Conservation (phyloP, 2,113 vertebrate species). For the Grammatotria lemairii region DNA sequence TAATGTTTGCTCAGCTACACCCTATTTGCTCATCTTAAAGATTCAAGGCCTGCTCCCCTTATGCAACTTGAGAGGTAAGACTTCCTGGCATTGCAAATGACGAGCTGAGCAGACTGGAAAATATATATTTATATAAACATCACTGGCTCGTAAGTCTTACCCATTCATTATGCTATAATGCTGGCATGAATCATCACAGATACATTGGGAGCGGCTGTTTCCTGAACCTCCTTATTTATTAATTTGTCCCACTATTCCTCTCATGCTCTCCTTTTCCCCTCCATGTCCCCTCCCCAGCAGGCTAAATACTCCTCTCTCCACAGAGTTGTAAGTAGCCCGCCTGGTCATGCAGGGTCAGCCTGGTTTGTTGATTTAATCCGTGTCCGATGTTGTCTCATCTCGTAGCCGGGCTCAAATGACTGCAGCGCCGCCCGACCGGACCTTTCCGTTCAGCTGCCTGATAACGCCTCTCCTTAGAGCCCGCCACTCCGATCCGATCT, state of each 20-base stretch:
- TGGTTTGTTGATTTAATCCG: conserved; percentile 64
- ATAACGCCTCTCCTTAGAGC: conserved; percentile 40
- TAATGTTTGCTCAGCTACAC: not conserved
- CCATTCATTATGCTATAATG: not conserved
- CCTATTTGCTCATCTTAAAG: not conserved
- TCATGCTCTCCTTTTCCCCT: not conserved
- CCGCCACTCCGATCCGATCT: conserved; percentile 35
- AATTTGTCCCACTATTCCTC: not conserved
- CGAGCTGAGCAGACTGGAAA: not conserved
- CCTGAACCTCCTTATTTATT: not conserved
- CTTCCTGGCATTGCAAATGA: not conserved
- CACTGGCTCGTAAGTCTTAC: not conserved
- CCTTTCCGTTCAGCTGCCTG: conserved; percentile 28
- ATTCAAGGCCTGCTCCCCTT: not conserved
- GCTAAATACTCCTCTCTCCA: conserved; percentile 17
- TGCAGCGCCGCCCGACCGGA: not conserved
- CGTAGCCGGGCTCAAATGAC: conserved; percentile 40
- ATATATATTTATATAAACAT: not conserved
- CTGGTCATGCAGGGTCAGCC: conserved; percentile 44
- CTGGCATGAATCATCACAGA: not conserved
- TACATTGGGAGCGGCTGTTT: not conserved
- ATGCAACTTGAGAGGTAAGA: not conserved
- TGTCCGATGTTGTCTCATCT: conserved; percentile 65
- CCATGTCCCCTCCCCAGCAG: not conserved
- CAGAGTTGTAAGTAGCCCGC: conserved; percentile 34